Evolutionary conservation across 2,888 invertebrate species (phyloP), one percentile per base, ranked within the genome.

Genomic region (Tryphoninae sp.): DNA sequence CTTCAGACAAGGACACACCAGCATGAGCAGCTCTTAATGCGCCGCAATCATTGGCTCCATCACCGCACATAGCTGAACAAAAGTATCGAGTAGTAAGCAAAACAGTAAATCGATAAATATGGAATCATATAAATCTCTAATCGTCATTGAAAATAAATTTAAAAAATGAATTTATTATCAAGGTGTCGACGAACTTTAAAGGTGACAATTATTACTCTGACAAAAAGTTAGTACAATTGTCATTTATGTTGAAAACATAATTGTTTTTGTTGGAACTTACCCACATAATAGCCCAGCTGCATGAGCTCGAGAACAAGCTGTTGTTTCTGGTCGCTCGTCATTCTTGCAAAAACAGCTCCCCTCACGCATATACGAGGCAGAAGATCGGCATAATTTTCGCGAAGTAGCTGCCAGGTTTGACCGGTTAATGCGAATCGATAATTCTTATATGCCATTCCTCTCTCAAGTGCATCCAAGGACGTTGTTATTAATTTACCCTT

Each of bases 1-100:
- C 96, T 91, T 97, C 96, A 0, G 97, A 97, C 55, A 98, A 93
- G 0, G 97, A 97, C 82, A 98, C 95, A 26, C 98, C 98, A 42
- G 96, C 96, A 89, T 98, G 97, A 0, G 97, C 97, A 11, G 96
- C 96, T 92, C 97, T 96, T 71, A 97, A 92, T 2, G 97, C 97
- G 61, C 97, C 97, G 91, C 97, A 98, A 92, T 98, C 98, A 92
- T 98, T 96, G 33, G 96, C 96, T 42, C 96, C 96, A 90, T 96
- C 96, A 33, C 95, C 96, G 90, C 95, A 94, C 95, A 95, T 95
- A 72, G 90, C 93, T 92, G 84, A 19, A 84, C 55, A 22, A 51
- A 22, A 64, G 45, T 11, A 8, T 16, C 16, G 16, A 2, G 3
- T 4, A 16, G 1, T 42, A 4, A 71, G 8, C 9, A n/a, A 67